Percentiles rank a stretch among this genome's conserved stretches.
Conservation (phyloP, 2,797 vertebrate species). For the Molossus alvarezi region DNA sequence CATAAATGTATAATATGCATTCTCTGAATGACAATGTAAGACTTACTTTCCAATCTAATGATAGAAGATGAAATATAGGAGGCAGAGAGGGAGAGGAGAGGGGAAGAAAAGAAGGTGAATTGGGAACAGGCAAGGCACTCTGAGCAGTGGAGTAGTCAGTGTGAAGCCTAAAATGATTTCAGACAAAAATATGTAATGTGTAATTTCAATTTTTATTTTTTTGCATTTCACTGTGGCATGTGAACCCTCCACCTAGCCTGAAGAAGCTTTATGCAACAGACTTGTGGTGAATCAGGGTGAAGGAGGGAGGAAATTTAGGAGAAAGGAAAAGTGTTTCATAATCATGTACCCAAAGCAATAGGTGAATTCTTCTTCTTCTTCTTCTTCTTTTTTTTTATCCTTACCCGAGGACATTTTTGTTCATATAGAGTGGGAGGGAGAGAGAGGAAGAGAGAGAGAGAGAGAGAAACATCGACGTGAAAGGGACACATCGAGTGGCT, state of each 20-base stretch:
- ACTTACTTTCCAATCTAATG: not conserved
- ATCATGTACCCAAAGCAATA: not conserved
- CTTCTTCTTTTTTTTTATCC: too few species aligned
- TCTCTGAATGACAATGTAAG: not conserved
- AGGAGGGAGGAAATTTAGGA: not conserved
- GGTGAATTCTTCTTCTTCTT: too few species aligned
- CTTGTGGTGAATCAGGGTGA: not conserved
- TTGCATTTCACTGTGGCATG: not conserved
- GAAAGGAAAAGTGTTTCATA: not conserved
- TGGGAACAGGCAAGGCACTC: not conserved
- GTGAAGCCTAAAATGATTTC: too few species aligned
- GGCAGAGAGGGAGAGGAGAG: not conserved
- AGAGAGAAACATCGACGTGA: too few species aligned
- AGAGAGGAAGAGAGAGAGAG: too few species aligned
- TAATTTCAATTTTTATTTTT: not conserved
- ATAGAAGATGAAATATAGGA: not conserved
- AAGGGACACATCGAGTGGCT: too few species aligned
- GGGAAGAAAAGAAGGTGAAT: not conserved
- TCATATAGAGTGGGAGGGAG: too few species aligned
- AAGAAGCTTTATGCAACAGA: not conserved
- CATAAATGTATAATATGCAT: not conserved
- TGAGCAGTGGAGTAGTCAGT: not conserved
- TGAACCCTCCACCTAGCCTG: not conserved
- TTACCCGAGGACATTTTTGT: too few species aligned
- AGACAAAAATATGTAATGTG: not conserved